Evolutionary conservation across 1,140 invertebrate genomes (phyloP).

Genomic region (Leptopilina boulardi): DNA sequence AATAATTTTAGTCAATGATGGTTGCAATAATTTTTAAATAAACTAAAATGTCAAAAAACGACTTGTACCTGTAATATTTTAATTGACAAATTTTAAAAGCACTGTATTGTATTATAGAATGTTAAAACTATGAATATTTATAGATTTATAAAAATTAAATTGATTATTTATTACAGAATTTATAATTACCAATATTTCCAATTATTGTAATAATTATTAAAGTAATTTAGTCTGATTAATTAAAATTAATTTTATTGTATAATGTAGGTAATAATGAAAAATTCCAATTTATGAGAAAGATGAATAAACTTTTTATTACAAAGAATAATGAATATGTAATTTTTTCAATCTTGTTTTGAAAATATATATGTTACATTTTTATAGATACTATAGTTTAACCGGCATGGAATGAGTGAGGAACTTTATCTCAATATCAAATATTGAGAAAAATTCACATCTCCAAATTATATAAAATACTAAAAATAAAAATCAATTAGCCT

Average conservation of each 20-base stretch:
- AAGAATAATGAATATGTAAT: conserved; percentile 5
- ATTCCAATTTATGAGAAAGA: not conserved
- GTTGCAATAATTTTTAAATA: conserved; percentile 21
- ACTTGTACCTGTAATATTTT: conserved; percentile 37
- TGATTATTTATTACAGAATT: too few relatives aligned
- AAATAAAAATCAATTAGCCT: not conserved
- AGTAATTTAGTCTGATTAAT: too few relatives aligned
- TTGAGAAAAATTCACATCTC: not conserved
- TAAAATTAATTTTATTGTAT: not conserved
- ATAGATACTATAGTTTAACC: not conserved
- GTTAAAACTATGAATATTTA: too few relatives aligned
- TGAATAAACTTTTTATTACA: conserved; percentile 31
- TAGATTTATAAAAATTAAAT: too few relatives aligned
- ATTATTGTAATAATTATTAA: too few relatives aligned
- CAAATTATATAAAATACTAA: too few relatives aligned
- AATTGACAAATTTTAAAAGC: conserved; percentile 2
- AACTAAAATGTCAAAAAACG: conserved; percentile 13
- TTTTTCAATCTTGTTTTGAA: not conserved
- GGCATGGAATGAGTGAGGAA: conserved; percentile 10
- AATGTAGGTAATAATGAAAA: too few relatives aligned
- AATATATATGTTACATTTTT: conserved; percentile 1
- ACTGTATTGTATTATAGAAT: not conserved
- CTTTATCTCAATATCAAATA: not conserved
- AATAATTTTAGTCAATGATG: too few relatives aligned
- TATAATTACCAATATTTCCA: too few relatives aligned